phyloP scores from a whole-genome alignment of 2,113 vertebrate genomes.

The Choloepus hoffmanni region DNA sequence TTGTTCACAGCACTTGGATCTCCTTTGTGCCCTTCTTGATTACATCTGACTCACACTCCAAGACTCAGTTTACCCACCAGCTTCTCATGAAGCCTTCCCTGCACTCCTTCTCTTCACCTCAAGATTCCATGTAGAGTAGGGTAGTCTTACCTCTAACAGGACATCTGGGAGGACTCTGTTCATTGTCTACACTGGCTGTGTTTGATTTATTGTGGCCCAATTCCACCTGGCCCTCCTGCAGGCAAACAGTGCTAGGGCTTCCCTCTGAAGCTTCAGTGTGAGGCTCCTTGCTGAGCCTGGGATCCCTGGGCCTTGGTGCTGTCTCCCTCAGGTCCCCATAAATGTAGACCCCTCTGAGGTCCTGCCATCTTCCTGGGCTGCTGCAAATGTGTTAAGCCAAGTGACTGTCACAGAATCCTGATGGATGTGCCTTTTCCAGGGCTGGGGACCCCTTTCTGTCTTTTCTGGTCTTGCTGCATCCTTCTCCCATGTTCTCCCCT shows the following conservation, averaged over 20 bases:
- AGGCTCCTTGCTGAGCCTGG: too few relatives aligned
- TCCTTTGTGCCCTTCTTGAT: background rate
- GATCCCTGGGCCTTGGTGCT: too few relatives aligned
- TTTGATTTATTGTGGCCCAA: background rate
- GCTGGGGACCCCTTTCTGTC: background rate
- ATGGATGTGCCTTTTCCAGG: background rate
- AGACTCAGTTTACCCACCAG: background rate
- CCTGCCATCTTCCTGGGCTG: too few relatives aligned
- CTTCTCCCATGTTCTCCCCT: background rate
- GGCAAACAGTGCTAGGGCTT: background rate
- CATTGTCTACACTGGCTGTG: too few relatives aligned
- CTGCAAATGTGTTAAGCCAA: background rate
- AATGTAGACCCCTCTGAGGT: background rate
- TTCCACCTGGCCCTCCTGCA: background rate
- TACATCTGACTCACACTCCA: background rate
- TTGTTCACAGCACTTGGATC: background rate
- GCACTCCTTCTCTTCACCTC: background rate
- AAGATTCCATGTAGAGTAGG: background rate
- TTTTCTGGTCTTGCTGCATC: background rate
- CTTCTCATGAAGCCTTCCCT: background rate
- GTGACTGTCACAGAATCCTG: too few relatives aligned
- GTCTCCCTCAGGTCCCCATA: background rate
- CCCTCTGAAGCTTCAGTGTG: too few relatives aligned
- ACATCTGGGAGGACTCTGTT: background rate
- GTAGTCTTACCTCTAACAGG: background rate